Conservation (phyloP, 2,797 vertebrate genomes). For the Muscicapa striata region DNA sequence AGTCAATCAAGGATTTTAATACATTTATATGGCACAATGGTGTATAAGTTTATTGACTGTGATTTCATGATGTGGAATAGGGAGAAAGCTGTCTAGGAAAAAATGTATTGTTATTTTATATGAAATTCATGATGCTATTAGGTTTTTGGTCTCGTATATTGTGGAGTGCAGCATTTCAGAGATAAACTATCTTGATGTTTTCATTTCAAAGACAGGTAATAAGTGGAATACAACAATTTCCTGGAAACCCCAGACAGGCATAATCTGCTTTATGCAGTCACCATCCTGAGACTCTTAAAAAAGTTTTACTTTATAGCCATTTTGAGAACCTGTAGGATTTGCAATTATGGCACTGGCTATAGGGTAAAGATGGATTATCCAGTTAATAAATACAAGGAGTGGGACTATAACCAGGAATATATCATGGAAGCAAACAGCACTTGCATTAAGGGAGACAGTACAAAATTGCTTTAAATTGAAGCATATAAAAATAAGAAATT, state of each 20-base stretch:
- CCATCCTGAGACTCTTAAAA: conserved; percentile 69
- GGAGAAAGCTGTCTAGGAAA: conserved; percentile 52
- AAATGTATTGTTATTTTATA: conserved; percentile 76
- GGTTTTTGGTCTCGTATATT: conserved; percentile 63
- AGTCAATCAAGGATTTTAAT: conserved; percentile 60
- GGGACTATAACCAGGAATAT: conserved; percentile 33
- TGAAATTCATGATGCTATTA: conserved; percentile 77
- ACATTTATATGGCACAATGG: conserved; percentile 27
- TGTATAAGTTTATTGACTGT: conserved; percentile 57
- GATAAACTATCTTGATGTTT: conserved; percentile 79
- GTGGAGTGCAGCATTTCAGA: conserved; percentile 71
- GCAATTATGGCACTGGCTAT: conserved; percentile 27
- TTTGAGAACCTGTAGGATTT: conserved; percentile 66
- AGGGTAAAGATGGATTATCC: conserved; percentile 62
- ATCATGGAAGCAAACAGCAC: conserved; percentile 41
- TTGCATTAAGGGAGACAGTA: conserved; percentile 18
- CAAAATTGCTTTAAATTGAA: not conserved
- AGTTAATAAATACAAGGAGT: conserved; percentile 68
- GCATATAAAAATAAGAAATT: not conserved
- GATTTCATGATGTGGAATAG: conserved; percentile 45
- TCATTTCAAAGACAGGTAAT: conserved; percentile 80
- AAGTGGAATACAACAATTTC: conserved; percentile 76
- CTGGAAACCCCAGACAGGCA: conserved; percentile 68
- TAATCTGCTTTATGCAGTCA: conserved; percentile 71
- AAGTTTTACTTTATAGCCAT: conserved; percentile 69